These are phyloP conservation scores for Amazona vittata DNA, from an alignment of 2,113 vertebrate genomes.

Conservation along the genomic window DNA sequence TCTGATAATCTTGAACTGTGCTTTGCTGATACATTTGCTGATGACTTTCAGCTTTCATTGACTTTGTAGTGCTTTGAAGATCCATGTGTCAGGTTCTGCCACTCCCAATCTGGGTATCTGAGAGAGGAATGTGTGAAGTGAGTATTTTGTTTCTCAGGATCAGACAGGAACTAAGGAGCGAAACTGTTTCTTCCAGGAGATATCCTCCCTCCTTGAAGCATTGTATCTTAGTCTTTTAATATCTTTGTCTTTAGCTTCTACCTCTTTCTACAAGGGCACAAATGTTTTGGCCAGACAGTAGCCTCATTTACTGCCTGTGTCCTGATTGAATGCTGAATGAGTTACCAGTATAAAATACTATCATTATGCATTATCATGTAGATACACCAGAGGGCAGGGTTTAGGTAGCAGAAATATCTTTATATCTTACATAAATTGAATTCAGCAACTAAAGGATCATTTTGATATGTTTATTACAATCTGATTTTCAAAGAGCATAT, in stretches of 20 bases:
- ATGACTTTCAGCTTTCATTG: not conserved
- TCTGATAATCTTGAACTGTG: not conserved
- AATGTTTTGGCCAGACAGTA: not conserved
- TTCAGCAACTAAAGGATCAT: not conserved
- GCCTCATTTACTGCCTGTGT: not conserved
- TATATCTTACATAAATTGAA: not conserved
- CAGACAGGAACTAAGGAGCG: not conserved
- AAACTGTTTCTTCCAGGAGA: not conserved
- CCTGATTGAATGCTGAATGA: not conserved
- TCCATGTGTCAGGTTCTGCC: not conserved
- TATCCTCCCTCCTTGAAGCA: not conserved
- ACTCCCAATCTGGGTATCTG: not conserved
- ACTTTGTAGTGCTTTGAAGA: not conserved
- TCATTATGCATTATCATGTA: not conserved
- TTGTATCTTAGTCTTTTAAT: not conserved
- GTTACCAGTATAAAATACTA: not conserved
- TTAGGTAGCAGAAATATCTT: not conserved
- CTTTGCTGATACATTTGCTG: not conserved
- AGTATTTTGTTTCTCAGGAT: not conserved
- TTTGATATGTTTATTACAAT: not conserved
- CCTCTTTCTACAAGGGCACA: not conserved
- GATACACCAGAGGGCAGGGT: slow-evolving; percentile 57
- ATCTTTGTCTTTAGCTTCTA: not conserved
- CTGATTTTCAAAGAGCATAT: not conserved
- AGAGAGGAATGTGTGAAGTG: not conserved